Conservation (phyloP, 2,888 invertebrate species). For the Ennomos quercinarius region DNA sequence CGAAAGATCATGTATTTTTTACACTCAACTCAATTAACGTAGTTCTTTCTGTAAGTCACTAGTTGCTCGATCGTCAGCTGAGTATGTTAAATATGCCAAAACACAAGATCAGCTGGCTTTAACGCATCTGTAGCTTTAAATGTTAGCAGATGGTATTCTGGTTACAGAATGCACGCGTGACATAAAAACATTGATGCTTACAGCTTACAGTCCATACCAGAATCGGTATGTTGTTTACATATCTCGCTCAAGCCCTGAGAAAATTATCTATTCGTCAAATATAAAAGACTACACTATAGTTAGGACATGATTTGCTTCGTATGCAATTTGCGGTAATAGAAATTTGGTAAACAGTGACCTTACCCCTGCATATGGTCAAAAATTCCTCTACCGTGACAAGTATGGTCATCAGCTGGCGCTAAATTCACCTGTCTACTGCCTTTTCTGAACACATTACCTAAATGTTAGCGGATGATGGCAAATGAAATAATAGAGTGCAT, state of each 20-base stretch:
- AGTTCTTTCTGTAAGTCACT: no score
- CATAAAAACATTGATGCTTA: constrained; percentile 1
- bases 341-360: constrained; percentile 1
- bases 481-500: constrained; percentile 10
- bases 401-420: constrained; percentile 10
- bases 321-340: no score
- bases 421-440: constrained; percentile 5
- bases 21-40: no score
- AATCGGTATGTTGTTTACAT: no score
- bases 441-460: constrained; percentile 4
- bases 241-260: no score
- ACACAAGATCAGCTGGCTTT: background rate
- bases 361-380: background rate
- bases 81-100: background rate
- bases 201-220: no score
- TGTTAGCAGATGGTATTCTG: constrained; percentile 6
- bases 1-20: no score
- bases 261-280: no score
- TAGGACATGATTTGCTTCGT: no score
- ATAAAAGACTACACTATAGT: no score
- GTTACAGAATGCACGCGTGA: constrained; percentile 6
- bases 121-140: constrained; percentile 4
- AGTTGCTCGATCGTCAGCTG: background rate
- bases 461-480: constrained; percentile 13
- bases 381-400: background rate